Evolutionary conservation across 2,888 invertebrate species (phyloP), one percentile per base, ranked within the genome.

Genomic region (Argyra leucocephala): DNA sequence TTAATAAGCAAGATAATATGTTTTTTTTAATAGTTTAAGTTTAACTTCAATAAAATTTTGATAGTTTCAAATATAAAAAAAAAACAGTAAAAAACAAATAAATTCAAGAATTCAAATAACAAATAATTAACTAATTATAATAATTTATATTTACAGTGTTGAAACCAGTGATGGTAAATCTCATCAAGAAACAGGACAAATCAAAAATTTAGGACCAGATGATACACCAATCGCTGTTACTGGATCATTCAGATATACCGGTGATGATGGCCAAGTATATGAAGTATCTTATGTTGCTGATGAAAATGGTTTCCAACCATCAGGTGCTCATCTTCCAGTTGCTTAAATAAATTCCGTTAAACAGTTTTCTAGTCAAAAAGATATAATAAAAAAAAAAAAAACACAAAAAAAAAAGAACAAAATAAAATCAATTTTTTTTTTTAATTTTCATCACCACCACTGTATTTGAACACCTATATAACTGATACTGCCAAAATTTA

Each of bases 111-210:
- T n/a, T n/a, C n/a, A n/a, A n/a, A n/a, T n/a, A n/a, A n/a, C n/a
- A n/a, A n/a, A n/a, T n/a, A n/a, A n/a, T n/a, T n/a, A n/a, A n/a
- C n/a, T n/a, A n/a, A n/a, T n/a, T n/a, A n/a, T n/a, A n/a, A n/a
- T n/a, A n/a, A n/a, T n/a, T n/a, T n/a, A n/a, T n/a, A n/a, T 64
- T 71, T 71, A n/a, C 72, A 85, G 85, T 22, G 84, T 81, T 69
- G 84, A 85, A 70, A 84, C 85, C 24, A 85, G 84, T 68, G 84
- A 85, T 69, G 82, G 82, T 4, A 75, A 78, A 0, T 78, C 74
- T 22, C 82, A 81, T 12, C 75, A 77, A 31, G 83, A 82, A 71
- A 71, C 77, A 62, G 83, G 81, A 1, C 78, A 81, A 68, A 70
- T 83, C 36, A 80, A 76, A 69, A 83, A 83, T 70, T 74, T 74